Percentiles rank a stretch among this genome's conserved stretches.
Conservation (phyloP, 2,888 invertebrate species). For the Idaea biselata region DNA sequence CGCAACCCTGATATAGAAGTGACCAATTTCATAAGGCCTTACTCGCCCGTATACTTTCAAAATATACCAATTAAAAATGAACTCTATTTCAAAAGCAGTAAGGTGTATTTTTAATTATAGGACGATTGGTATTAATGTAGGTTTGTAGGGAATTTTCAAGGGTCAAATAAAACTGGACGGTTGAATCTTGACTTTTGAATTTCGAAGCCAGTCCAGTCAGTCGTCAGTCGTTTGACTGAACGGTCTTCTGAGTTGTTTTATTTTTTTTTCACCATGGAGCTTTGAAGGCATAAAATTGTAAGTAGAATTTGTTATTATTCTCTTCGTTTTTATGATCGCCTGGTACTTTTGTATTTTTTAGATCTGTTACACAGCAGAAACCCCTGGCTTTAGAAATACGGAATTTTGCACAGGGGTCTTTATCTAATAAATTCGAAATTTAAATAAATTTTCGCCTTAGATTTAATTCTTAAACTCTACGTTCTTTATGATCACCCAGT, state of each 20-base stretch:
- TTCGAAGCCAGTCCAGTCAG: conserved; percentile 41
- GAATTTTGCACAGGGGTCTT: not conserved
- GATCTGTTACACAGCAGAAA: not conserved
- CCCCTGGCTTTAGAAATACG: not conserved
- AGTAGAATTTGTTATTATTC: not conserved
- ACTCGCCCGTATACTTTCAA: not conserved
- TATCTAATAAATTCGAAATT: not conserved
- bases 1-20: too few relatives aligned
- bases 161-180: conserved; percentile 33
- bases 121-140: not conserved
- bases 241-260: conserved; percentile 3
- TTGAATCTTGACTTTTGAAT: conserved; percentile 39
- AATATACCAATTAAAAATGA: not conserved
- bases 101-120: not conserved
- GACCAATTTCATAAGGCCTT: not conserved
- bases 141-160: not conserved
- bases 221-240: conserved; percentile 29
- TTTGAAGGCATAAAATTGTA: not conserved
- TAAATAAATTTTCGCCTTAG: too few relatives aligned
- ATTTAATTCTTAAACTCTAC: not conserved
- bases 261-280: conserved; percentile 10
- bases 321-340: not conserved
- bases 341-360: not conserved
- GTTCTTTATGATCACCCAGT: not conserved
- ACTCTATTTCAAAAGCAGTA: not conserved